Conservation (phyloP, 2,113 vertebrate genomes). For the Motacilla alba region DNA sequence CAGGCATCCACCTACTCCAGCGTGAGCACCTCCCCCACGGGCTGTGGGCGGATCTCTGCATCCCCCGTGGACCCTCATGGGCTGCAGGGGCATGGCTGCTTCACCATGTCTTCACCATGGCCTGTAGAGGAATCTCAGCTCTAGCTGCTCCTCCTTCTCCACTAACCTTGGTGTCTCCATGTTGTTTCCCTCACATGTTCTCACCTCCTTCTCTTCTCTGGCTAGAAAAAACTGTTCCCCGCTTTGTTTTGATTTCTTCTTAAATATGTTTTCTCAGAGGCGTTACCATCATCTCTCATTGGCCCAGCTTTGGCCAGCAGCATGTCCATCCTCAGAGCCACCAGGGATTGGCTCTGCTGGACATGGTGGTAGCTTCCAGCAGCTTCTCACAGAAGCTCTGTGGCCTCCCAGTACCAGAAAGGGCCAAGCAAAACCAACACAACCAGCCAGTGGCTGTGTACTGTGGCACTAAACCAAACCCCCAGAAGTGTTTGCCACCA, state of each 20-base stretch:
- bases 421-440: not conserved
- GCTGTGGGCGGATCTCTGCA: not conserved
- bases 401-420: not conserved
- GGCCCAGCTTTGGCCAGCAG: not conserved
- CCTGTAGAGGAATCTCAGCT: not conserved
- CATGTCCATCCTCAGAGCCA: not conserved
- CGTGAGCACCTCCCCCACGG: fast-evolving
- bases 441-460: not conserved
- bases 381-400: not conserved
- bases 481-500: not conserved
- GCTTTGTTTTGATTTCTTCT: not conserved
- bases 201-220: not conserved
- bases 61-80: fast-evolving
- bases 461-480: not conserved
- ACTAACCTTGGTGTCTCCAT: not conserved
- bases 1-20: not conserved
- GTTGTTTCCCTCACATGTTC: not conserved
- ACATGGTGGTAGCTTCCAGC: not conserved
- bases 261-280: not conserved
- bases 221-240: not conserved
- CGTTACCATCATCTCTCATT: fast-evolving
- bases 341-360: not conserved
- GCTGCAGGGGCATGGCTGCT: not conserved
- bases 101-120: not conserved
- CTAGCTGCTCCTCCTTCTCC: not conserved